Conservation (phyloP, 1,140 invertebrate species). For the Akabosia matsudoensis region DNA sequence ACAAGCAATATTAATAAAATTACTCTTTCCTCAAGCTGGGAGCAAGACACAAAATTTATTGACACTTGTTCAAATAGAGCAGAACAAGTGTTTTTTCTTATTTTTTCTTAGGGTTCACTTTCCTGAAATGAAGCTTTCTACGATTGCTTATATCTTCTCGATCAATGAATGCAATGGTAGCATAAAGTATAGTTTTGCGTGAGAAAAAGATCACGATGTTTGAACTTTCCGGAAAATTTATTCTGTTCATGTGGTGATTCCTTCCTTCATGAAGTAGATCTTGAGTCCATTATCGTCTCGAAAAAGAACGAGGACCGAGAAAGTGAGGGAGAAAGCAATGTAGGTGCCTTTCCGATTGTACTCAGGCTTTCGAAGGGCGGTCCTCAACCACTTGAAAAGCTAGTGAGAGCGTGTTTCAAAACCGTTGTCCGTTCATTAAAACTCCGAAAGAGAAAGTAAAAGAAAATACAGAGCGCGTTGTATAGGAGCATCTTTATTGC, state of each 20-base stretch:
- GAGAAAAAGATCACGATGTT: not conserved
- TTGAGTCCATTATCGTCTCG: not conserved
- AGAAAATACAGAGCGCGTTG: not conserved
- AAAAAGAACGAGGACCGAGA: no score
- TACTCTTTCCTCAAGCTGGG: no score
- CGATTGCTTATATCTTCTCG: no score
- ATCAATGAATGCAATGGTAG: no score
- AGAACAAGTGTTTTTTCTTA: no score
- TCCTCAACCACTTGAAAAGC: no score
- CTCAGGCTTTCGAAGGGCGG: no score
- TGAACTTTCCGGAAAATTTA: not conserved
- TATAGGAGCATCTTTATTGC: constrained; percentile 7
- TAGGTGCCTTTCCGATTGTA: not conserved
- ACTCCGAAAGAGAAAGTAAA: not conserved
- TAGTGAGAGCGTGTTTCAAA: no score
- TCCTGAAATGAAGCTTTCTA: no score
- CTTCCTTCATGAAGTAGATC: not conserved
- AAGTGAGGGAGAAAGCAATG: not conserved
- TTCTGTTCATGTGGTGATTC: not conserved
- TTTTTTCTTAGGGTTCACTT: no score
- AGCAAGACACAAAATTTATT: not conserved
- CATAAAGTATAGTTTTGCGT: no score
- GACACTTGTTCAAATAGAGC: not conserved
- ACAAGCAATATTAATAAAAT: no score
- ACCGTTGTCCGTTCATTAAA: not conserved